Evolutionary conservation across 2,888 invertebrate genomes (phyloP), one percentile per base, ranked within the genome.

Genomic region (Sminthurinus aureus): DNA sequence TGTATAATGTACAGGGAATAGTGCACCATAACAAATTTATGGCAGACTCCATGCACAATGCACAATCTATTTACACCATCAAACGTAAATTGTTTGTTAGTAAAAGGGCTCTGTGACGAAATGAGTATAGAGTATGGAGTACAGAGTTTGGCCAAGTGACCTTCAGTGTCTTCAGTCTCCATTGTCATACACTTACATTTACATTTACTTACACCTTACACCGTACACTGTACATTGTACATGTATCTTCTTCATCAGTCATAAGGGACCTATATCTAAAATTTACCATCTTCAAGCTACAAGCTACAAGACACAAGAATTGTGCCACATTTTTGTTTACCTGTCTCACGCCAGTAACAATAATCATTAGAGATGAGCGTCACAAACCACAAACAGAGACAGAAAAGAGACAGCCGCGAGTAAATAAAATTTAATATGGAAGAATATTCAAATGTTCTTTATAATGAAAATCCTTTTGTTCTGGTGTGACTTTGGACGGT

Each of bases 91-190:
- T 58, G 69, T 69, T 69, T 22, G 20, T 1, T 3, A n/a, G 18
- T 69, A 20, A n/a, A 11, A 22, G 69, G 38, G 38, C 38, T 38
- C 38, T 71, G 71, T 71, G 71, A 58, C 71, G 6, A 71, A 71
- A 26, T 20, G 71, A 24, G 1, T 4, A 69, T n/a, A n/a, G 15
- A 58, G 11, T 58, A 58, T 12, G 58, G 64, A n/a, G 64, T 15
- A 64, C n/a, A 0, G n/a, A 67, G 22, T 20, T 12, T n/a, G n/a
- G 67, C n/a, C 67, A 24, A 4, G 24, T 24, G 26, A 24, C 71
- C 71, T 71, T 71, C 22, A 71, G 26, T 71, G 26, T 71, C 71
- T 24, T 71, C n/a, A 38, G 69, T 69, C 69, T 24, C 24, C 24
- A 22, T 26, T 71, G 26, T 71, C 24, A 58, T 38, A 38, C 38